A percentile compares a stretch with the other conserved stretches of the same genome.
Conservation (phyloP, 2,113 vertebrate species). For the Cephalopholis sonnerati region DNA sequence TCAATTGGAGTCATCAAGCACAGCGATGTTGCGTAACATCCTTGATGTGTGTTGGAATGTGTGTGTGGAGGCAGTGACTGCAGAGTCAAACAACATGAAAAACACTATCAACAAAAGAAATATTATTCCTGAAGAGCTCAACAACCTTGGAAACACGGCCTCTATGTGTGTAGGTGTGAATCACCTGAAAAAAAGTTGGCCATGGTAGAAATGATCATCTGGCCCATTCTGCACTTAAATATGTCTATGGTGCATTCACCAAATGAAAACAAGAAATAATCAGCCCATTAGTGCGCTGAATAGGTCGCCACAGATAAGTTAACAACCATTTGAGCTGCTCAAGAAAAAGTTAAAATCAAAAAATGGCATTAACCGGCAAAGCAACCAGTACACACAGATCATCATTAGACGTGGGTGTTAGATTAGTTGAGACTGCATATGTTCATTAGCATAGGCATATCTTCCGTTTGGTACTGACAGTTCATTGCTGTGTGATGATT, state of each 20-base stretch:
- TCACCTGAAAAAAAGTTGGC: background rate
- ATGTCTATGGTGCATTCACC: background rate
- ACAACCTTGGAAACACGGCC: background rate
- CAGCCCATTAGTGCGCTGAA: background rate
- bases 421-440: background rate
- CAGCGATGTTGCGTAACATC: background rate
- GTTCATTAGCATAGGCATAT: background rate
- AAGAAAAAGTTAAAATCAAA: slow-evolving; percentile 1
- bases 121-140: background rate
- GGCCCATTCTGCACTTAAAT: background rate
- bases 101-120: background rate
- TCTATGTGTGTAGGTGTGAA: background rate
- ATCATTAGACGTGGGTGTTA: background rate
- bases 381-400: background rate
- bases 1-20: slow-evolving; percentile 29
- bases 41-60: background rate
- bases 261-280: background rate
- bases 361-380: background rate
- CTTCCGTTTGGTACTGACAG: background rate
- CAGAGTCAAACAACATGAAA: slow-evolving; percentile 10
- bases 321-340: background rate
- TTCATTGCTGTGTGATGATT: background rate
- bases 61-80: background rate
- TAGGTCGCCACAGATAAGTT: background rate
- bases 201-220: background rate